Percentiles rank a stretch among this genome's conserved stretches.
Evolutionary conservation across 2,797 vertebrate species (phyloP).

Genomic region (Pithecia hirsuta): DNA sequence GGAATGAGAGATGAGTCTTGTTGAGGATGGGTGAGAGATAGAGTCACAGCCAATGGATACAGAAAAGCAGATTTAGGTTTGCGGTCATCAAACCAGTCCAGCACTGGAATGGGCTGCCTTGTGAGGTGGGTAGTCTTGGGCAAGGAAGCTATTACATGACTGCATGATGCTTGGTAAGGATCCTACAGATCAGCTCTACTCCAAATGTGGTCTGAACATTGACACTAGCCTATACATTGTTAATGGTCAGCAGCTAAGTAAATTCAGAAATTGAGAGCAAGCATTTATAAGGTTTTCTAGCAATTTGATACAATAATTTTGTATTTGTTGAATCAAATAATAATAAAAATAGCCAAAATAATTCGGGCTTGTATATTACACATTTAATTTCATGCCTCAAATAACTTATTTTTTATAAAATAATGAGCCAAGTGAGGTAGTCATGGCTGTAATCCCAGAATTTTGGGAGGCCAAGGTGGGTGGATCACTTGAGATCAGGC

Average conservation of each 20-base stretch:
- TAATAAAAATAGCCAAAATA: constrained; percentile 9
- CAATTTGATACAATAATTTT: not conserved
- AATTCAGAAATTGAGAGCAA: not conserved
- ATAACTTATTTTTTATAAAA: not conserved
- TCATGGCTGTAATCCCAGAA: not conserved
- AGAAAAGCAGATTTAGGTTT: not conserved
- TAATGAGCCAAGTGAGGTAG: not conserved
- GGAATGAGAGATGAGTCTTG: not conserved
- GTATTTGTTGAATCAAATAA: not conserved
- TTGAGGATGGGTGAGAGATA: not conserved
- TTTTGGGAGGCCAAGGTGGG: not conserved
- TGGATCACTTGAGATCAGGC: not conserved
- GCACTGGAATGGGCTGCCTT: not conserved
- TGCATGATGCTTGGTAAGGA: not conserved
- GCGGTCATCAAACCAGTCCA: not conserved
- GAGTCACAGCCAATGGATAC: not conserved
- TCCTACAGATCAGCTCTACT: not conserved
- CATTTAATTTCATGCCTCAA: constrained; percentile 7
- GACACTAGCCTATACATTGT: accelerated
- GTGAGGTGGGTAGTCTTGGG: not conserved
- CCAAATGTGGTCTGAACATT: not conserved
- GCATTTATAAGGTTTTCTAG: not conserved
- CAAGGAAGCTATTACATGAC: not conserved
- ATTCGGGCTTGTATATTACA: not conserved
- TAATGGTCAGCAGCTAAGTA: not conserved